These are phyloP conservation scores for Tenthredo scrophulariae DNA, from an alignment of 2,888 invertebrate genomes.

Conservation along the genomic window DNA sequence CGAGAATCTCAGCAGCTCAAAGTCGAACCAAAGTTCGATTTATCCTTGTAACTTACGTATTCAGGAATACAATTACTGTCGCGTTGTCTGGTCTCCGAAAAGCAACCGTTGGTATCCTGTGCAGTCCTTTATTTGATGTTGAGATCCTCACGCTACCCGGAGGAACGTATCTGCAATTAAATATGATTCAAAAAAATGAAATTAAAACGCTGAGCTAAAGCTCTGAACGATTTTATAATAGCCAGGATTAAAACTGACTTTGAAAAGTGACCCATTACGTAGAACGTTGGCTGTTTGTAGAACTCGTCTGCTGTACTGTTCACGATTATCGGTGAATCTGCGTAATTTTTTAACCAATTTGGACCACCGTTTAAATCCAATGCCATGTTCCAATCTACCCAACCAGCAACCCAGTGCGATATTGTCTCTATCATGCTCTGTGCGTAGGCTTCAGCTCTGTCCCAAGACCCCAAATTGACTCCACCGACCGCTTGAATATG, in stretches of 20 bases:
- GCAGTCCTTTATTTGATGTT: neutral
- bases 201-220: neutral
- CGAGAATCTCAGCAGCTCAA: neutral
- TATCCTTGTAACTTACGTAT: conserved; percentile 20
- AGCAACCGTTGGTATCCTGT: conserved; percentile 51
- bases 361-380: conserved; percentile 88
- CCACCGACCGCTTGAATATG: conserved; percentile 56
- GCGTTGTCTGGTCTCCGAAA: conserved; percentile 54
- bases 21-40: neutral
- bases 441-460: conserved; percentile 84
- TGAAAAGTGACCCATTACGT: conserved; percentile 88
- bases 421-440: conserved; percentile 84
- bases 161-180: conserved; percentile 54
- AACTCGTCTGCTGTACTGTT: conserved; percentile 83
- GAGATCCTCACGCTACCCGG: conserved; percentile 56
- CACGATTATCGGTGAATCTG: conserved; percentile 88
- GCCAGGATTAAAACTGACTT: conserved; percentile 28
- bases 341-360: conserved; percentile 87
- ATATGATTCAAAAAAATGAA: neutral
- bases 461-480: conserved; percentile 87
- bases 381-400: conserved; percentile 94
- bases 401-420: conserved; percentile 86
- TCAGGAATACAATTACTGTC: conserved; percentile 49
- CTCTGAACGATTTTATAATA: neutral
- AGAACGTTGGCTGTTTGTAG: conserved; percentile 93